A percentile compares a stretch with the other conserved stretches of the same genome.
phyloP scores from a whole-genome alignment of 2,797 vertebrate species.

The Chrysocyon brachyurus region DNA sequence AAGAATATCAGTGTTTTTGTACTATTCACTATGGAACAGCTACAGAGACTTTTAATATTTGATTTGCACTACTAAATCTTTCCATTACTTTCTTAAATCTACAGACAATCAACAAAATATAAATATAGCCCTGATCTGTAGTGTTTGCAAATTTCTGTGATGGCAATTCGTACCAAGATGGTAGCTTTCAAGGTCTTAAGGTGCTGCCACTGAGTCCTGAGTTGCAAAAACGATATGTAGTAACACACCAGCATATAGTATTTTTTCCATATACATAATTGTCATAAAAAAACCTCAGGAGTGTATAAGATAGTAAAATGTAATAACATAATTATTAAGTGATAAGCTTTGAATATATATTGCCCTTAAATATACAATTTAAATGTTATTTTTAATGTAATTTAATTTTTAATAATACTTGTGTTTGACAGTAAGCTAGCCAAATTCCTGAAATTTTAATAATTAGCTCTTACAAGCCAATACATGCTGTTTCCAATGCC shows the following conservation, averaged over 20 bases:
- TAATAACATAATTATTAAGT: background rate
- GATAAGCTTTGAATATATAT: background rate
- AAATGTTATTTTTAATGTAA: background rate
- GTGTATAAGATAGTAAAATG: background rate
- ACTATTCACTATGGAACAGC: background rate
- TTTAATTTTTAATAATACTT: conserved; percentile 10
- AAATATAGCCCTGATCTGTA: background rate
- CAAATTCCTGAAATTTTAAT: conserved; percentile 6
- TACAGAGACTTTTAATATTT: background rate
- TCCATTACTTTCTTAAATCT: background rate
- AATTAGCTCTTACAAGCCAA: background rate
- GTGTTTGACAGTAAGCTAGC: background rate
- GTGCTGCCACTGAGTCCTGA: background rate
- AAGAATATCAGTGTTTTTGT: background rate
- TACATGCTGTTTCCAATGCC: background rate
- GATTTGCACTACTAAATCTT: background rate
- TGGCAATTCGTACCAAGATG: background rate
- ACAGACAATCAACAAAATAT: background rate
- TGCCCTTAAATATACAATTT: background rate
- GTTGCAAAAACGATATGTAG: background rate
- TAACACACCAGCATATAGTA: background rate
- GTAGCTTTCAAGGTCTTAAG: background rate
- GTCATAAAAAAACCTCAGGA: background rate
- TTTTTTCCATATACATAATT: background rate
- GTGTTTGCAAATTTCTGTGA: background rate